A percentile compares a stretch with the other conserved stretches of the same genome.
These are phyloP conservation scores for Aphelenchoides bicaudatus DNA, from an alignment of 2,888 invertebrate genomes.

Conservation along the genomic window DNA sequence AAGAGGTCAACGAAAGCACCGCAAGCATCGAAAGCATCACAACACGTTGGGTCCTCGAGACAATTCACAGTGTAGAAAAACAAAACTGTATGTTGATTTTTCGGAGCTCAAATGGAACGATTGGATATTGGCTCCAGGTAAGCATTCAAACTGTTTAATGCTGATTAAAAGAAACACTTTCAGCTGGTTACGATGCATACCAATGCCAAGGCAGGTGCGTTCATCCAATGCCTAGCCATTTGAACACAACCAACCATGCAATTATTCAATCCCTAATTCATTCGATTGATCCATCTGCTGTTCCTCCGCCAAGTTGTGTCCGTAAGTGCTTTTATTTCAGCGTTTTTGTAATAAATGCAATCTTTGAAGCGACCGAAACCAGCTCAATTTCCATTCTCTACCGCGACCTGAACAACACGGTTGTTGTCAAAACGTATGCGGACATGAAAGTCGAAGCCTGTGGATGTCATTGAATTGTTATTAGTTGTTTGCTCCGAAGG, in stretches of 20 bases:
- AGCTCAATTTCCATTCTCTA: slow-evolving; percentile 93
- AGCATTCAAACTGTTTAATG: slow-evolving; percentile 20
- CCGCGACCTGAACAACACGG: slow-evolving; percentile 74
- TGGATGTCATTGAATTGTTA: slow-evolving; percentile 69
- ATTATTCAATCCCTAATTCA: slow-evolving; percentile 95
- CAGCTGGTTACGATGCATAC: slow-evolving; percentile 72
- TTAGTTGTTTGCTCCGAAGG: neutral
- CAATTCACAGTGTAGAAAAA: slow-evolving; percentile 71
- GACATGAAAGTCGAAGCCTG: slow-evolving; percentile 98
- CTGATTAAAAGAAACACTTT: slow-evolving; percentile 24
- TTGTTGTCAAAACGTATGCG: slow-evolving; percentile 92
- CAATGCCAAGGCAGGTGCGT: slow-evolving; percentile 93
- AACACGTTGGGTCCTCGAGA: slow-evolving; percentile 32
- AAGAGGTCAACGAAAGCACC: too few relatives aligned
- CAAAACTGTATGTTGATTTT: slow-evolving; percentile 89
- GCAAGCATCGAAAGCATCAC: slow-evolving; percentile 32
- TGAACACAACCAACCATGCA: slow-evolving; percentile 96
- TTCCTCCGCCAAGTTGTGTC: slow-evolving; percentile 94
- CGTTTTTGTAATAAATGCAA: slow-evolving; percentile 71
- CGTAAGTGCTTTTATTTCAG: too few relatives aligned
- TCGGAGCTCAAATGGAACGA: slow-evolving; percentile 94
- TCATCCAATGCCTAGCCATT: slow-evolving; percentile 84
- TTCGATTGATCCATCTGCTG: slow-evolving; percentile 81
- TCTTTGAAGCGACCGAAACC: slow-evolving; percentile 25
- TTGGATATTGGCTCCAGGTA: slow-evolving; percentile 68